These are phyloP conservation scores for Melinaea marsaeus DNA, from an alignment of 2,888 invertebrate species.

Conservation along the genomic window DNA sequence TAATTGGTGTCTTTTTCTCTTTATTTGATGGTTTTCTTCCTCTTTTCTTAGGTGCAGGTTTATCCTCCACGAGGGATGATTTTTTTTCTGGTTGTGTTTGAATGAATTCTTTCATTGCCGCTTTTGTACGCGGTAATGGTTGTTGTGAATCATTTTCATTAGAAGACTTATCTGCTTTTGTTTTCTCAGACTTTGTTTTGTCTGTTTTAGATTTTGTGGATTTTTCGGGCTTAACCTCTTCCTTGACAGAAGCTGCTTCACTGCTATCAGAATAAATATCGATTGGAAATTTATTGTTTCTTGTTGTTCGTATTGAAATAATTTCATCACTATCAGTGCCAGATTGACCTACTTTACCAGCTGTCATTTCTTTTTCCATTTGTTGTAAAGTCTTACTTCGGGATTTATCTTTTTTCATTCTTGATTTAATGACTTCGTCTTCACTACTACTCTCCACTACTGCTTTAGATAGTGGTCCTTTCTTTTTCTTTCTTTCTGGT, in stretches of 20 bases:
- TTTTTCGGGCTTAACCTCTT: constrained; percentile 72
- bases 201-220: constrained; percentile 62
- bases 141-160: constrained; percentile 84
- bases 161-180: constrained; percentile 78
- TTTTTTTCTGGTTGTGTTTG: constrained; percentile 66
- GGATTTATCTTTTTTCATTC: constrained; percentile 65
- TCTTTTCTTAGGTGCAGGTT: constrained; percentile 63
- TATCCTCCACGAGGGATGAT: constrained; percentile 45
- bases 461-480: constrained; percentile 66
- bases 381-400: constrained; percentile 81
- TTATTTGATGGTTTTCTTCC: constrained; percentile 70
- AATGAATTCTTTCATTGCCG: constrained; percentile 90
- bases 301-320: constrained; percentile 79
- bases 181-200: constrained; percentile 75
- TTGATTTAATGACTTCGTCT: constrained; percentile 70
- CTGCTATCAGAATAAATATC: constrained; percentile 92
- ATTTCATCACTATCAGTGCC: constrained; percentile 89
- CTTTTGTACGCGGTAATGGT: constrained; percentile 86
- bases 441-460: constrained; percentile 80
- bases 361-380: constrained; percentile 85
- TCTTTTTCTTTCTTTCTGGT: constrained; percentile 73
- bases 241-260: constrained; percentile 49
- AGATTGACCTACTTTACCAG: constrained; percentile 74
- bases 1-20: constrained; percentile 55
- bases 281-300: constrained; percentile 78